Evolutionary conservation across 2,113 vertebrate genomes (phyloP), one percentile per base, ranked within the genome.

Genomic region (Chloropsis cyanopogon): DNA sequence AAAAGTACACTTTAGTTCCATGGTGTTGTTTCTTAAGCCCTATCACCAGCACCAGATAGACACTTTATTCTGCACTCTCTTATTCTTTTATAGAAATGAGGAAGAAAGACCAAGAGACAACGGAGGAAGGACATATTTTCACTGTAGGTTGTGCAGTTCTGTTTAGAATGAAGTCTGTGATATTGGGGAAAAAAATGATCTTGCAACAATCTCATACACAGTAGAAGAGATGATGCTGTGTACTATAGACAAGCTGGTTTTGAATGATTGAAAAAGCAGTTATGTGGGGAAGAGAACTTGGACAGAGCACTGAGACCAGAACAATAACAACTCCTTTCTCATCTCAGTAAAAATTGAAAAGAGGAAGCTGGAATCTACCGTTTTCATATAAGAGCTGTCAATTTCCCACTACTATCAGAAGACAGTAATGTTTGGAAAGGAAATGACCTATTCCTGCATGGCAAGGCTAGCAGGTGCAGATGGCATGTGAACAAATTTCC

Each of bases 301-400:
- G 78, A 92, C 71, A 59, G 72, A 81, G 66, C 78, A 13, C 80
- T 78, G 63, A 79, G 71, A 92, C 23, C 10, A 6, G 53, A 94
- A 90, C 90, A 84, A 65, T 80, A 95, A 96, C 87, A 89, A 70
- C 71, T 77, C 68, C 50, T 82, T 56, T 92, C 71, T 64, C 94
- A 80, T 85, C 81, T 88, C 88, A 53, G 37, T 71, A 71, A 82
- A 93, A 72, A 96, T 33, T 14, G 6, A 65, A 66, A 82, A 83
- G 66, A 86, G 78, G 92, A 95, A 95, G 85, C 71, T 86, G 75
- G 59, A 91, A 82, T 80, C 71, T 82, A n/a, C 60, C 64, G 78
- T 69, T 93, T 87, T 93, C 65, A 49, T 76, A 7, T 5, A 56
- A 90, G 70, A 91, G 64, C 84, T 91, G 78, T 82, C 81, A 69